phyloP scores from a whole-genome alignment of 2,797 vertebrate genomes.

The Hydrolagus colliei region DNA sequence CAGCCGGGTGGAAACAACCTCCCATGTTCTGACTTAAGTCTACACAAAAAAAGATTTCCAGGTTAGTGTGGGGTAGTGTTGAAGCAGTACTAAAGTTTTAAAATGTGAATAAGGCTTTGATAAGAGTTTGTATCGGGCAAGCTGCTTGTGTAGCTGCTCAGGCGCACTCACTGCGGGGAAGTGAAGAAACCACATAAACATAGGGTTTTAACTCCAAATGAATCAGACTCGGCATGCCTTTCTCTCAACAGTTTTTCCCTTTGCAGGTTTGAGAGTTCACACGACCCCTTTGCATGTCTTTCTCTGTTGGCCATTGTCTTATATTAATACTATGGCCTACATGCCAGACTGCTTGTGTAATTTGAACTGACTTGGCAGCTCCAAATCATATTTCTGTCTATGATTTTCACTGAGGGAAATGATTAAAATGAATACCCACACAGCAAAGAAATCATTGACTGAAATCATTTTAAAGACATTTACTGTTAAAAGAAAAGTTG shows the following conservation, averaged over 20 bases:
- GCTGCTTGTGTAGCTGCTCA: background rate
- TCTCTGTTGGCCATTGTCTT: background rate
- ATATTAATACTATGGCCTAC: background rate
- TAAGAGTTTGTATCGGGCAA: background rate
- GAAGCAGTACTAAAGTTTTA: background rate
- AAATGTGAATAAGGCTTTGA: too few relatives aligned
- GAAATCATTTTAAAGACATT: background rate
- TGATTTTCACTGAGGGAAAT: background rate
- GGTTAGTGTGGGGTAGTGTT: slow-evolving; percentile 1
- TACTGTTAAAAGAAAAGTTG: background rate
- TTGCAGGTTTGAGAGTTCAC: background rate
- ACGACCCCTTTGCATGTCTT: background rate
- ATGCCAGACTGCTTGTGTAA: background rate
- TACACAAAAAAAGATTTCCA: slow-evolving; percentile 1
- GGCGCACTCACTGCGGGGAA: background rate
- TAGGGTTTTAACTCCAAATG: background rate
- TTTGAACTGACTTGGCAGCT: background rate
- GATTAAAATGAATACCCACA: background rate
- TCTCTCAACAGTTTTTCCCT: background rate
- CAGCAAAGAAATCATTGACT: background rate
- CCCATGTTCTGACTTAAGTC: background rate
- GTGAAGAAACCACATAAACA: background rate
- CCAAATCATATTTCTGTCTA: background rate
- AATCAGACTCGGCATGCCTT: background rate
- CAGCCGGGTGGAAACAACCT: background rate